A percentile compares a stretch with the other conserved stretches of the same genome.
These are phyloP conservation scores for Seriola rivoliana DNA, from an alignment of 2,113 vertebrate genomes.

Conservation along the genomic window DNA sequence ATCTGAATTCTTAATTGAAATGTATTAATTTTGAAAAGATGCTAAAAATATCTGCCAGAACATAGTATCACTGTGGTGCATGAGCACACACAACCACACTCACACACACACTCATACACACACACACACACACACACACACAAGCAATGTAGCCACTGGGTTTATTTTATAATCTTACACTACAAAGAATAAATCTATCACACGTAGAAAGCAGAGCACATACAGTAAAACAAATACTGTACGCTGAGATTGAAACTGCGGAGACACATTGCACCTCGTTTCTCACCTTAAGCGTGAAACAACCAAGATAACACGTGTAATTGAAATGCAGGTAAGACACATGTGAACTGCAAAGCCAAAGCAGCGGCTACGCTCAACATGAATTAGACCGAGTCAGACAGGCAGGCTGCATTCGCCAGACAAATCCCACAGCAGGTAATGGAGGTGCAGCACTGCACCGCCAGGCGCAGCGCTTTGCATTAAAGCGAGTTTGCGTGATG, in stretches of 20 bases:
- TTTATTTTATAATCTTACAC: constrained; percentile 18
- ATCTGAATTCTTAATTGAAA: constrained; percentile 72
- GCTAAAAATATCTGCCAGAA: constrained; percentile 66
- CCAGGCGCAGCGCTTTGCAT: constrained; percentile 44
- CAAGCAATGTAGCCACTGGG: neutral
- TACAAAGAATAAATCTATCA: constrained; percentile 14
- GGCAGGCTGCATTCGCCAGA: constrained; percentile 21
- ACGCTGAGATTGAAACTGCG: neutral
- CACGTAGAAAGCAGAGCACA: constrained; percentile 13
- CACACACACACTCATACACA: neutral
- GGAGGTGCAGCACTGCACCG: constrained; percentile 42
- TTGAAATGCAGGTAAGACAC: constrained; percentile 18
- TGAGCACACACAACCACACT: neutral
- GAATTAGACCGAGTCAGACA: constrained; percentile 22
- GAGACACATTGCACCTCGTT: neutral
- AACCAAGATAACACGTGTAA: neutral
- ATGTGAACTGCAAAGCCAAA: constrained; percentile 11
- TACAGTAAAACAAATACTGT: neutral
- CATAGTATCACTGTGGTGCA: constrained; percentile 29
- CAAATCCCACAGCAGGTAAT: constrained; percentile 57
- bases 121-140: neutral
- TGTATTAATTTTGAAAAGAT: constrained; percentile 57
- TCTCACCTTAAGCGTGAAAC: constrained; percentile 5
- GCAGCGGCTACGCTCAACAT: constrained; percentile 15
- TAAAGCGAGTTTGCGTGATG: constrained; percentile 48